These are phyloP conservation scores for Drosophila aldrichi DNA, from an alignment of 2,888 invertebrate genomes.

Conservation along the genomic window DNA sequence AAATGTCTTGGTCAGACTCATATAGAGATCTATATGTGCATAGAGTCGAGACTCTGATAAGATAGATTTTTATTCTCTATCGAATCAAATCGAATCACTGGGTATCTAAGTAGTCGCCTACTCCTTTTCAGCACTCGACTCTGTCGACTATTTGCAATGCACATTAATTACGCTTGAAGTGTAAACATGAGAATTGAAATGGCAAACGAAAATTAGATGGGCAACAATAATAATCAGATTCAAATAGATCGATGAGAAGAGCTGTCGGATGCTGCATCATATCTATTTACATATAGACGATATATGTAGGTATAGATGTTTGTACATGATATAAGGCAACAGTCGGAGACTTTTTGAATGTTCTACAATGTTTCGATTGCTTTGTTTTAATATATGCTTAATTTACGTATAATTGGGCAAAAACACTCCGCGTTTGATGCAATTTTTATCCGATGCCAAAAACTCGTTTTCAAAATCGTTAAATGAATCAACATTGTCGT, in stretches of 20 bases:
- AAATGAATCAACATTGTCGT: not conserved
- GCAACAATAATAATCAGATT: constrained; percentile 25
- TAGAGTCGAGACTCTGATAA: not conserved
- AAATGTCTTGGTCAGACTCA: not conserved
- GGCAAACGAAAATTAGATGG: constrained; percentile 15
- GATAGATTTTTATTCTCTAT: not conserved
- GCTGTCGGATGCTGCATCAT: not conserved
- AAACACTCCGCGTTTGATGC: no score
- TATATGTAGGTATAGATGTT: not conserved
- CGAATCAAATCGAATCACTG: not conserved
- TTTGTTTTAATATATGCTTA: not conserved
- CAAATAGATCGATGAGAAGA: constrained; percentile 17
- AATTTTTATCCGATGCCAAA: constrained; percentile 13
- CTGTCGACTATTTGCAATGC: constrained; percentile 33
- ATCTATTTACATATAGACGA: not conserved
- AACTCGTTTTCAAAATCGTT: constrained; percentile 42
- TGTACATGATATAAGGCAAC: not conserved
- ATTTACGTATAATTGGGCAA: constrained; percentile 17
- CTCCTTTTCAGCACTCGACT: not conserved
- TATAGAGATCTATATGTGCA: no score
- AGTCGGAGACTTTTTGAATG: not conserved
- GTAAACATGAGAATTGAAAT: constrained; percentile 30
- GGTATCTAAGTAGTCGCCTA: constrained; percentile 7
- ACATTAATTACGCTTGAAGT: constrained; percentile 45
- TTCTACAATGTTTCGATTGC: not conserved